A percentile compares a stretch with the other conserved stretches of the same genome.
Evolutionary conservation across 1,140 invertebrate genomes (phyloP).

Genomic region (Acromyrmex heyeri): DNA sequence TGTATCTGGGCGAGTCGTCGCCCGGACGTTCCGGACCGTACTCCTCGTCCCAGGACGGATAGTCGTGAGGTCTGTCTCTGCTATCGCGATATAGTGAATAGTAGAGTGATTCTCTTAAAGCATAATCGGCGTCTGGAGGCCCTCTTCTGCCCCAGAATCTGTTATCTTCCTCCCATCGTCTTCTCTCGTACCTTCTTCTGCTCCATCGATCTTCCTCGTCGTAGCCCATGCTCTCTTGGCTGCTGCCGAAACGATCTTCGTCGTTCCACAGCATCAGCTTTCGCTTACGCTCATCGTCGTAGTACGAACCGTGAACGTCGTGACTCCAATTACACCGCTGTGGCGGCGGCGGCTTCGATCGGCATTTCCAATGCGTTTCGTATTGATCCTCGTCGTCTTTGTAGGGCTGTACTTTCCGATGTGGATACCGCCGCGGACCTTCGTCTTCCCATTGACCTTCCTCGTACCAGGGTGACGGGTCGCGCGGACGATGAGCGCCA

Average conservation of each 20-base stretch:
- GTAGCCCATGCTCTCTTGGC: constrained; percentile 87
- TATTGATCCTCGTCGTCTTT: constrained; percentile 85
- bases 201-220: constrained; percentile 84
- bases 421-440: constrained; percentile 78
- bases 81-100: constrained; percentile 76
- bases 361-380: constrained; percentile 82
- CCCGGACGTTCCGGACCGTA: constrained; percentile 77
- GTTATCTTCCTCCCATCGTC: constrained; percentile 81
- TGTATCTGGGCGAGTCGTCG: constrained; percentile 81
- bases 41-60: constrained; percentile 80
- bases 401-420: constrained; percentile 79
- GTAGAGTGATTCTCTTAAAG: constrained; percentile 79
- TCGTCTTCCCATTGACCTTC: constrained; percentile 84
- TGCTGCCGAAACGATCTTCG: constrained; percentile 87
- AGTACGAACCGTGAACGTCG: constrained; percentile 76
- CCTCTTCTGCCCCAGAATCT: constrained; percentile 80
- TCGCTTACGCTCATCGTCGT: constrained; percentile 82
- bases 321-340: constrained; percentile 81
- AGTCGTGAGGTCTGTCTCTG: constrained; percentile 80
- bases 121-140: constrained; percentile 73
- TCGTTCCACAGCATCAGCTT: constrained; percentile 83
- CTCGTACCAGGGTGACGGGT: constrained; percentile 83
- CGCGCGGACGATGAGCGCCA: constrained; percentile 74
- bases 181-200: constrained; percentile 83
- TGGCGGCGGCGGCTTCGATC: constrained; percentile 69